Evolutionary conservation across 2,113 vertebrate genomes (phyloP).

Genomic region (Myocastor coypus): DNA sequence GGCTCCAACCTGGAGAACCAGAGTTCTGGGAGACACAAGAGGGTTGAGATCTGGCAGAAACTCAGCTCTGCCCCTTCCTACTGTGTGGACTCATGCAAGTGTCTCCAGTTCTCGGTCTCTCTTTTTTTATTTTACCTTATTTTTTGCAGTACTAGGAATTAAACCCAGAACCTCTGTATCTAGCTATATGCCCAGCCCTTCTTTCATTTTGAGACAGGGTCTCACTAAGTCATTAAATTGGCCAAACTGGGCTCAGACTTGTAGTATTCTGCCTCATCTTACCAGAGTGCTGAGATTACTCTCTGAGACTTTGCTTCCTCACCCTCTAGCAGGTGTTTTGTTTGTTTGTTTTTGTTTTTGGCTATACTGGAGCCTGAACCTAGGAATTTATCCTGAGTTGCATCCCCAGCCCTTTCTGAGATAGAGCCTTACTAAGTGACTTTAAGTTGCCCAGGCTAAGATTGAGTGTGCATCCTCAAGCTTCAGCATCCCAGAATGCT

Average conservation of each 20-base stretch:
- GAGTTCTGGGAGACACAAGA: not conserved
- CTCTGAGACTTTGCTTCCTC: not conserved
- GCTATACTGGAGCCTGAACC: not conserved
- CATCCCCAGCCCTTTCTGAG: not conserved
- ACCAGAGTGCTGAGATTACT: not conserved
- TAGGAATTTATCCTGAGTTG: not conserved
- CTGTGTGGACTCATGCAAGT: not conserved
- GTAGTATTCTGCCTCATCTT: not conserved
- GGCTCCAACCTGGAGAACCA: not conserved
- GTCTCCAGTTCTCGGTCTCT: not conserved
- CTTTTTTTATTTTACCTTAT: not conserved
- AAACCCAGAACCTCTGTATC: not conserved
- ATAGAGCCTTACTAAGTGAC: not conserved
- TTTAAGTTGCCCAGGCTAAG: not conserved
- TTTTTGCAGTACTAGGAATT: not conserved
- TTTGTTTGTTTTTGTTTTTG: not conserved
- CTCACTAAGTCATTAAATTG: not conserved
- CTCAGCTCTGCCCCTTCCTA: not conserved
- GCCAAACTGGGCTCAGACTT: not conserved
- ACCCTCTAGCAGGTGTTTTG: not conserved
- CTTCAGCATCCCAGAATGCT: not conserved
- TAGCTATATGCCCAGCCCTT: not conserved
- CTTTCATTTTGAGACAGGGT: not conserved
- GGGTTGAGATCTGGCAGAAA: not conserved
- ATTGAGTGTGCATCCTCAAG: not conserved